Base-by-base conservation (phyloP, 2,888 invertebrate genomes). In the Cerastoderma edule region DNA sequence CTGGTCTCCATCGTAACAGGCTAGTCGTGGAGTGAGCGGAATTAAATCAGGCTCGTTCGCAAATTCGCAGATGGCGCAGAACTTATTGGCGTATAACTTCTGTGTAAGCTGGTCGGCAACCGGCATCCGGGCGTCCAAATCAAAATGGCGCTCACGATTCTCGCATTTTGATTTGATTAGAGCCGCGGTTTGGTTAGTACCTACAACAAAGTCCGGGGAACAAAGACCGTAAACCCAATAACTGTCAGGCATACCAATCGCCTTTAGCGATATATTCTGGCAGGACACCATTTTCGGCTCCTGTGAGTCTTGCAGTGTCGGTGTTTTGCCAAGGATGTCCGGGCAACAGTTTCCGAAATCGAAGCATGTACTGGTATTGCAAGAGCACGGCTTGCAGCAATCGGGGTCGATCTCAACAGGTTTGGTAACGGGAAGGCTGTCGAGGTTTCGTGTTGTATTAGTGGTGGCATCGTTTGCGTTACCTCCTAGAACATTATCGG, bases 331-430 rank as follows among this genome's bases (percentile, higher is more conserved):
- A 3, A 39, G 19, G 27, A 39, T 22, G 39, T 60, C 60, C 19
- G 60, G 60, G 24, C 60, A 60, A 13, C 60, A 60, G 24, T 35
- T 60, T 27, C 60, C 60, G 13, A 24, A 35, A 39, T 60, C 60
- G 5, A 8, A 2, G 27, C 60, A 60, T 22, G 60, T 39, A 13
- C 1, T 13, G 3, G 10, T n/a, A 27, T 60, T 24, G 10, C 60
- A 60, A 24, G 60, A 60, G 24, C 60, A 60, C 5, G 35, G 4
- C 24, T 39, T 6, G 27, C 60, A 60, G 39, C 60, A 60, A 24
- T 35, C n/a, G 3, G 3, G 13, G 5, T 16, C 19, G 8, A 60
- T 19, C 2, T 24, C 6, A 10, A 8, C 6, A 8, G 60, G 60
- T 10, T 16, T 8, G 35, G 35, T 22, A 53, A 6, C 3, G 53